Evolutionary conservation across 2,113 vertebrate genomes (phyloP).

Genomic region (Petroica traversi): DNA sequence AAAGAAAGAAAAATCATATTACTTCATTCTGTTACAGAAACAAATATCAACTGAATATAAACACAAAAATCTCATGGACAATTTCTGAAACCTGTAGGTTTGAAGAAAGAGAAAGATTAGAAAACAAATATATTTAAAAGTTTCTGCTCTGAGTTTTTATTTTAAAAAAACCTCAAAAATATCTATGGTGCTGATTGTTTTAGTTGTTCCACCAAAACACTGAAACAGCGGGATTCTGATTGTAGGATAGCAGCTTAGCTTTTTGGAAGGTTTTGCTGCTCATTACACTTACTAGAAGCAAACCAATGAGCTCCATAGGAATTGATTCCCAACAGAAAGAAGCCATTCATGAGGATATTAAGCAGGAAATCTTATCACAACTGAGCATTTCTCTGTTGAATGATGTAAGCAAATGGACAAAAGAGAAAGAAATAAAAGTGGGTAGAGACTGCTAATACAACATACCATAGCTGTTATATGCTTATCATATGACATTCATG

Average conservation of each 20-base stretch:
- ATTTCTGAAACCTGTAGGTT: not conserved
- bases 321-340: not conserved
- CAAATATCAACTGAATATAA: not conserved
- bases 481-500: not conserved
- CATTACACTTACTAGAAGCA: not conserved
- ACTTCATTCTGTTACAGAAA: not conserved
- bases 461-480: not conserved
- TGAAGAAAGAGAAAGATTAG: not conserved
- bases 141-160: not conserved
- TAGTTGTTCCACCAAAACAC: not conserved
- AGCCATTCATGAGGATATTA: not conserved
- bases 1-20: not conserved
- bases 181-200: not conserved
- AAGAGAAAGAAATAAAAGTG: not conserved
- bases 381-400: not conserved
- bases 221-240: not conserved
- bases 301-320: not conserved
- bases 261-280: not conserved
- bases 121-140: not conserved
- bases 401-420: not conserved
- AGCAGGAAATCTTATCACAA: not conserved
- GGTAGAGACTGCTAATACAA: not conserved
- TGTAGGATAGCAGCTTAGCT: not conserved
- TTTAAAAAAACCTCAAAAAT: not conserved
- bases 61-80: not conserved